Evolutionary conservation across 2,797 vertebrate genomes (phyloP), one percentile per base, ranked within the genome.

Genomic region (Myiotriccus ornatus): DNA sequence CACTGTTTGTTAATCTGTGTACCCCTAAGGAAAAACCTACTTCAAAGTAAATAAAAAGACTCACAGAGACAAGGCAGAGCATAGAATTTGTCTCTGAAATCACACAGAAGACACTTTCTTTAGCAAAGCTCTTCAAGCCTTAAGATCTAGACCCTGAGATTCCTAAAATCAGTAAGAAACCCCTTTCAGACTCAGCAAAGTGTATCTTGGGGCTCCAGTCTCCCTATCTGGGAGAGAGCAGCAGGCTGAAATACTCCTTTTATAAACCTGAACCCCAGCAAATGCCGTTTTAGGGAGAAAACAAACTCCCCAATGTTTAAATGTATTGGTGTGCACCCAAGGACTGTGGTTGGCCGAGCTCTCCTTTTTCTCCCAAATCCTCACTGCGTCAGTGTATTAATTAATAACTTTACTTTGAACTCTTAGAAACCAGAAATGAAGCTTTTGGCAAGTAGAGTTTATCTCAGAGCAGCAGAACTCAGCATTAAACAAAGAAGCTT

Each of bases 371-470:
- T 67, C 76, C 41, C n/a, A 88, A 90, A 91, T 87, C 85, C 84
- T 37, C 11, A 47, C 43, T 76, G 20, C 8, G 14, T 65, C 18
- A 2, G 14, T 0, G 3, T 18, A 7, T 19, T 14, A 92, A 21
- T 87, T 84, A 92, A 87, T 71, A 71, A 59, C 80, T 95, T 93
- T 10, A 62, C 92, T 96, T 93, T 80, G 83, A 94, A 80, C 81
- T 89, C 73, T 4, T 6, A 11, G 28, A 62, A 32, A 41, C 27
- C 64, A 75, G 52, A 95, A 94, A 55, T 0, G 18, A 84, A 79
- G 92, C 46, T 93, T 70, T 95, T 84, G 86, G 94, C 73, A 93
- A 73, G 37, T 2, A 15, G 50, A 59, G 71, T 80, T 93, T 95
- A 92, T 83, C 92, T 37, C n/a, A 68, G 74, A 65, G 91, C 50